A percentile compares a stretch with the other conserved stretches of the same genome.
Evolutionary conservation across 2,797 vertebrate species (phyloP).

Genomic region (Hoplostethus mediterraneus): DNA sequence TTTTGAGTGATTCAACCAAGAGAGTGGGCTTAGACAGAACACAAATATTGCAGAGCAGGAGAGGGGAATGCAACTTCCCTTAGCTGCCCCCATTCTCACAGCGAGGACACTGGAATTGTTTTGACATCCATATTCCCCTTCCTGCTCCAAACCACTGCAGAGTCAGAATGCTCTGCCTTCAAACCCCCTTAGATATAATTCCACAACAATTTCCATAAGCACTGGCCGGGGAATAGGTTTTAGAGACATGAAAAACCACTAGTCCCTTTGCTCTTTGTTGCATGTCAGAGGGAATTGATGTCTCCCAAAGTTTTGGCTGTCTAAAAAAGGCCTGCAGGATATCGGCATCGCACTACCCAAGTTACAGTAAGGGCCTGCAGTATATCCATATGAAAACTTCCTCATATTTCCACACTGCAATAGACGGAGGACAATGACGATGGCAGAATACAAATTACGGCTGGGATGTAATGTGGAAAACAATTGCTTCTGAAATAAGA

Average conservation of each 20-base stretch:
- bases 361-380: slow-evolving; percentile 28
- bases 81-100: slow-evolving; percentile 49
- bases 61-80: slow-evolving; percentile 48
- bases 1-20: slow-evolving; percentile 20
- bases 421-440: neutral
- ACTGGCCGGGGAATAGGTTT: slow-evolving; percentile 70
- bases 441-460: slow-evolving; percentile 4
- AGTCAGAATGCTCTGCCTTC: slow-evolving; percentile 70
- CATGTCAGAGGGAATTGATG: slow-evolving; percentile 76
- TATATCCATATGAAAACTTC: slow-evolving; percentile 13
- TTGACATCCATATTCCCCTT: slow-evolving; percentile 77
- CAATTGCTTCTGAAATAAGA: too few relatives aligned
- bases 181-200: slow-evolving; percentile 78
- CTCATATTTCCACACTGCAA: slow-evolving; percentile 15
- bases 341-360: slow-evolving; percentile 36
- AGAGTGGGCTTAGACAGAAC: slow-evolving; percentile 23
- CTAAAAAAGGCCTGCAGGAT: slow-evolving; percentile 49
- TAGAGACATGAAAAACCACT: slow-evolving; percentile 70
- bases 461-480: neutral
- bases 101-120: slow-evolving; percentile 72
- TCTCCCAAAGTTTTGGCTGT: slow-evolving; percentile 71
- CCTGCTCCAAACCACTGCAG: slow-evolving; percentile 67
- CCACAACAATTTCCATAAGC: slow-evolving; percentile 81
- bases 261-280: slow-evolving; percentile 74
- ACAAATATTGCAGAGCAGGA: slow-evolving; percentile 33